Conservation (phyloP, 1,140 invertebrate genomes). For the Pachypsylla venusta region DNA sequence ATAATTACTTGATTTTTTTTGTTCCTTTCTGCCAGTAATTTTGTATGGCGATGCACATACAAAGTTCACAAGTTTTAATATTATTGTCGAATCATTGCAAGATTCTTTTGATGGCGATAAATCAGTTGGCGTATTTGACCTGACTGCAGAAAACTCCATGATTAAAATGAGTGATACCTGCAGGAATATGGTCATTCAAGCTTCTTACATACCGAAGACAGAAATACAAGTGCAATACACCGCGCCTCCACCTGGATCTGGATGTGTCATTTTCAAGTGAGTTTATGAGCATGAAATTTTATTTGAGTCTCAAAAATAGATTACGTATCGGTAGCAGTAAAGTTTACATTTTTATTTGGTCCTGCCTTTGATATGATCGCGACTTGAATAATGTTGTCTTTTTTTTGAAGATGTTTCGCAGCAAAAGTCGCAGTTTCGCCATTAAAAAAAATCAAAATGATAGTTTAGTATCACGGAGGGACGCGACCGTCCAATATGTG, state of each 20-base stretch:
- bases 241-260: slow-evolving; percentile 52
- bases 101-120: background rate
- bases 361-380: too few species aligned
- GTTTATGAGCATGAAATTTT: too few species aligned
- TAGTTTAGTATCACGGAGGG: too few species aligned
- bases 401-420: too few species aligned
- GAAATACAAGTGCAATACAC: slow-evolving; percentile 60
- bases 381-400: too few species aligned
- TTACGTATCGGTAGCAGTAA: too few species aligned
- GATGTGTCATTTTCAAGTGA: slow-evolving; percentile 54
- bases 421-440: too few species aligned
- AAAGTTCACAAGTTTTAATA: slow-evolving; percentile 3
- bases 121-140: background rate
- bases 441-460: too few species aligned
- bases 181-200: slow-evolving; percentile 56
- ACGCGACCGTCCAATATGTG: too few species aligned
- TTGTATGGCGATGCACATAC: background rate
- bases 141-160: slow-evolving; percentile 45
- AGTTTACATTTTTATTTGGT: too few species aligned
- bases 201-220: slow-evolving; percentile 49
- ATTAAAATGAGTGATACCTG: slow-evolving; percentile 56
- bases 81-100: background rate
- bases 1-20: background rate
- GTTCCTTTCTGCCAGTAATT: background rate
- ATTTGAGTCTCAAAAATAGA: too few species aligned